Conservation (phyloP, 2,888 invertebrate genomes). For the Allygus modestus region DNA sequence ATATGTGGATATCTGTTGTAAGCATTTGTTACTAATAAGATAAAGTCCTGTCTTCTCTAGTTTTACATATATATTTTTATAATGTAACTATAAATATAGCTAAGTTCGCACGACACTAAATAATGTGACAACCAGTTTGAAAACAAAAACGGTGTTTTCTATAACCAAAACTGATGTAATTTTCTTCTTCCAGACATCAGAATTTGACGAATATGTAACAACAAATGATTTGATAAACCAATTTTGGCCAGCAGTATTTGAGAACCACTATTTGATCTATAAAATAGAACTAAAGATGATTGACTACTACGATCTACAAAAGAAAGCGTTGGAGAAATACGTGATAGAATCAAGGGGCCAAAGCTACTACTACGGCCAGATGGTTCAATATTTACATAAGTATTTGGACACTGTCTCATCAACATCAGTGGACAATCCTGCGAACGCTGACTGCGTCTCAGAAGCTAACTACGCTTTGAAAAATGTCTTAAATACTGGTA, state of each 20-base stretch:
- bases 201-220: not conserved
- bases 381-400: not conserved
- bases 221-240: not conserved
- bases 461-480: not conserved
- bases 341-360: slow-evolving; percentile 1
- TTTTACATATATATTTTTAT: too few relatives aligned
- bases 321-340: slow-evolving; percentile 17
- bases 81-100: too few relatives aligned
- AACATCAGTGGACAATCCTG: not conserved
- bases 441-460: not conserved
- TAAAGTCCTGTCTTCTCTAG: too few relatives aligned
- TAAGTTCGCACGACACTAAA: too few relatives aligned
- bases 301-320: slow-evolving; percentile 7
- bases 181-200: not conserved
- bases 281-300: not conserved
- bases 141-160: too few relatives aligned
- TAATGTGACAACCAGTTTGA: too few relatives aligned
- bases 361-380: not conserved
- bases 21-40: too few relatives aligned
- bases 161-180: too few relatives aligned
- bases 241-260: not conserved
- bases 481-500: not conserved
- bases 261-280: not conserved
- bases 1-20: too few relatives aligned
- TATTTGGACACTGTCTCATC: not conserved